Percentiles rank a stretch among this genome's conserved stretches.
phyloP scores from a whole-genome alignment of 2,113 vertebrate species.

The Apaloderma vittatum region DNA sequence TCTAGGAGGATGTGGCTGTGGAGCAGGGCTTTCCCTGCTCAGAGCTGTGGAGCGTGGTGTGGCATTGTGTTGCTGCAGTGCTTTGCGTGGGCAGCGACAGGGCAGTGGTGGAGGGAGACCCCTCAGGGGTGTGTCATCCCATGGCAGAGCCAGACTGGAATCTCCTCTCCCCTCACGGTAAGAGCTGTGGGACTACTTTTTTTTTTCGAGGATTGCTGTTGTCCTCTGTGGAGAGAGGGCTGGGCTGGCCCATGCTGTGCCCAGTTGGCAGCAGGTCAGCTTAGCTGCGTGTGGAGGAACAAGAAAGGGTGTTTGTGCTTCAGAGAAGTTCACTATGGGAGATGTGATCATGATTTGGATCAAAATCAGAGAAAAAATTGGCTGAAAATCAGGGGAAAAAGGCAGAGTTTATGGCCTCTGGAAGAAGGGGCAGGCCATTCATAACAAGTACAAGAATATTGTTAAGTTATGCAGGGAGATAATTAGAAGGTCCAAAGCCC shows the following conservation, averaged over 20 bases:
- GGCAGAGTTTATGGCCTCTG: too few species aligned
- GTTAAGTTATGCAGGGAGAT: too few species aligned
- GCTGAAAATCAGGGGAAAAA: too few species aligned
- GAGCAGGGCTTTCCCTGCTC: slow-evolving; percentile 64
- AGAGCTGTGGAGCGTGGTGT: slow-evolving; percentile 75
- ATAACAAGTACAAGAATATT: too few species aligned
- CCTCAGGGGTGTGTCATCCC: background rate
- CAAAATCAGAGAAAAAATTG: too few species aligned
- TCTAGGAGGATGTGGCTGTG: slow-evolving; percentile 27
- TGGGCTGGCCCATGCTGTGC: background rate
- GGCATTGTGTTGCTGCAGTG: slow-evolving; percentile 74
- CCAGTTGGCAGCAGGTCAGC: background rate
- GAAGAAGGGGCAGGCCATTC: too few species aligned
- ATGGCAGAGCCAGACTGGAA: slow-evolving; percentile 78
- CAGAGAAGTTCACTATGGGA: background rate
- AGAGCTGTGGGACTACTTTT: background rate
- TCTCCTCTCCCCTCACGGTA: slow-evolving; percentile 83
- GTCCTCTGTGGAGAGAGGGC: background rate
- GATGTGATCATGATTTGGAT: background rate
- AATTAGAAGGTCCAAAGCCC: too few species aligned
- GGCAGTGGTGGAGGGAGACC: slow-evolving; percentile 45
- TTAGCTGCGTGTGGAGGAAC: background rate
- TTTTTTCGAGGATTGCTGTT: background rate
- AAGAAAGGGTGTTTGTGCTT: background rate
- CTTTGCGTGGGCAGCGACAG: slow-evolving; percentile 20